phyloP scores from a whole-genome alignment of 1,140 invertebrate species.

The Nasonia longicornis region DNA sequence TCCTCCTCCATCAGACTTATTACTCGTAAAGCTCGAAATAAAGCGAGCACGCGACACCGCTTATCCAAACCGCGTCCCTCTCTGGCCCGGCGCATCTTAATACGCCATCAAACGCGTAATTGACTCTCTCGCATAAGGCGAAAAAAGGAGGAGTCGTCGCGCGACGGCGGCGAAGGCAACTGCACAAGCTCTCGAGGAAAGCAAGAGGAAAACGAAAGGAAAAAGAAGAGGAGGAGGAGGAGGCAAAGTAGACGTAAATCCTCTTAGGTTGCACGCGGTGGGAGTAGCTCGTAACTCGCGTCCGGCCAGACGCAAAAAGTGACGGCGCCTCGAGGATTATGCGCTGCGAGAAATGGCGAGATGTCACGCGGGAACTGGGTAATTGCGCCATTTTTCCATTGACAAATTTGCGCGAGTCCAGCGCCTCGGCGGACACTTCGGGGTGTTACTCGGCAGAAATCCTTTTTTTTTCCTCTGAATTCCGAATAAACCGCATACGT shows the following conservation, averaged over 20 bases:
- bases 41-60: not conserved
- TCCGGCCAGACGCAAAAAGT: conserved; percentile 12
- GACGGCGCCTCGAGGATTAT: conserved; percentile 10
- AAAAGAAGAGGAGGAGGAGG: not conserved
- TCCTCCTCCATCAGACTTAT: conserved; percentile 12
- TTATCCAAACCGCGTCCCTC: not conserved
- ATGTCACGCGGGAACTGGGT: not conserved
- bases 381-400: conserved; percentile 14
- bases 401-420: conserved; percentile 18
- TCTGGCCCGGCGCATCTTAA: not conserved
- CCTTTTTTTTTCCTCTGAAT: not conserved
- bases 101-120: conserved; percentile 27
- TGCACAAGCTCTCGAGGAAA: not conserved
- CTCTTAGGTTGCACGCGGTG: conserved; percentile 36
- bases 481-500: not conserved
- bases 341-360: not conserved
- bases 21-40: conserved; percentile 10
- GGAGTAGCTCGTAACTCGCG: conserved; percentile 28
- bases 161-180: too few species aligned
- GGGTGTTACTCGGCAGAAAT: not conserved
- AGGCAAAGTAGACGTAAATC: conserved; percentile 40
- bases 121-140: not conserved
- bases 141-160: not conserved
- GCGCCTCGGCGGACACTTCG: too few species aligned
- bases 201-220: conserved; percentile 5